Base-by-base conservation (phyloP, 2,888 invertebrate genomes). In the Ochropacha duplaris region DNA sequence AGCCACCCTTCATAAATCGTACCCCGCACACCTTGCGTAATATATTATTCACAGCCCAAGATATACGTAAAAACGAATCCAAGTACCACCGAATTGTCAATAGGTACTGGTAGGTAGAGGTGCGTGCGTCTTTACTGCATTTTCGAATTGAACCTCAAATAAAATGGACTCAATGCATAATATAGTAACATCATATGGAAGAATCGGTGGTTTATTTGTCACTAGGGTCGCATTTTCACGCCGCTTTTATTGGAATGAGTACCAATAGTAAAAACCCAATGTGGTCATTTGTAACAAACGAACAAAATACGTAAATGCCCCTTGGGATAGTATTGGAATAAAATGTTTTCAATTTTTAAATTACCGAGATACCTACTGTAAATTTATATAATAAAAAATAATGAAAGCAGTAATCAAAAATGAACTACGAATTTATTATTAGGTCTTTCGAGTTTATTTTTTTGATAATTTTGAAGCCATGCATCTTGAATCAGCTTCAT, bases 111-210 rank as follows among this genome's bases (percentile, higher is more conserved):
- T 19, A 9, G 19, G 44, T 2, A 19, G n/a, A n/a, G n/a, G n/a
- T n/a, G n/a, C n/a, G 44, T 57, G 44, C 57, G 28, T 50, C 34
- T 79, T 79, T 78, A 78, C 81, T 76, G 75, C 81, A 80, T 76
- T 81, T 85, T 81, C 75, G 83, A 68, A 73, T 79, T 79, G 79
- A 84, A 81, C 79, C 86, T 84, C 86, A 86, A 88, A 90, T 90
- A 91, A 91, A 90, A 84, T 86, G 84, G 84, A 83, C 76, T 87
- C 90, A 83, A 90, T 92, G 89, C 92, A 92, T 92, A 90, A 88
- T 89, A 87, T 76, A 92, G 90, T 87, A 87, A 85, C 88, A 90
- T 91, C 87, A 92, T 90, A 83, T 80, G 84, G 85, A 68, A 75
- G 71, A 75, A 72, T 78, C 77, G 82, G 84, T 85, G 84, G 78